Base-by-base conservation (phyloP, 2,797 vertebrate species). In the Enteromius afrohamiltoni region DNA sequence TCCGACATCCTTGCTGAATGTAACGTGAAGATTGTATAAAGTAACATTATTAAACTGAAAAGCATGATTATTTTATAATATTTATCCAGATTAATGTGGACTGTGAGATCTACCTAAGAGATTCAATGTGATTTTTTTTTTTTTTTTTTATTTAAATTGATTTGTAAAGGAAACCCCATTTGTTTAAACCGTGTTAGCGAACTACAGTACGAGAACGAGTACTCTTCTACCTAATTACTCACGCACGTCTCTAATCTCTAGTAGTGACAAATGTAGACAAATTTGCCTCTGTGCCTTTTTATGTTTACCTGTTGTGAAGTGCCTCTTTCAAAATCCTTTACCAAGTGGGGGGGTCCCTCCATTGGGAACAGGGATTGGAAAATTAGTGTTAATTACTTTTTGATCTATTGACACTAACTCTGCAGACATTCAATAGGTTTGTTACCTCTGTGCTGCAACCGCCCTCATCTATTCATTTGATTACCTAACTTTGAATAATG, bases 301-400 rank as follows among this genome's bases (percentile, higher is more conserved):
- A 62, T 77, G 74, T 77, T 68, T 83, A 40, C 23, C 23, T 67
- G 29, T 78, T 71, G 37, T 82, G 55, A 78, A 77, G 40, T 78
- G 26, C 67, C 73, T 76, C 73, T 67, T 81, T 70, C 26, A 49
- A 76, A 67, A 73, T 65, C 58, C 70, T 86, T 73, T 23, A 37
- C 19, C n/a, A 53, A 71, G 42, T 40, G 67, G 65, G 55, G 58
- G 16, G 68, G 51, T 23, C 26, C 58, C 23, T 62, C 77, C 31
- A 29, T 17, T 74, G 75, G 73, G 70, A 79, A 65, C 51, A 23
- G 79, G 73, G 69, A 86, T 84, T 53, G 80, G 77, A 85, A 76
- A 85, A 73, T 81, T 76, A 21, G 55, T 75, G 69, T 86, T 86
- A 82, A 85, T 88, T 83, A 83, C 77, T 83, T 84, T 84, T 80